Evolutionary conservation across 2,113 vertebrate genomes (phyloP).

Genomic region (Corapipo altera): DNA sequence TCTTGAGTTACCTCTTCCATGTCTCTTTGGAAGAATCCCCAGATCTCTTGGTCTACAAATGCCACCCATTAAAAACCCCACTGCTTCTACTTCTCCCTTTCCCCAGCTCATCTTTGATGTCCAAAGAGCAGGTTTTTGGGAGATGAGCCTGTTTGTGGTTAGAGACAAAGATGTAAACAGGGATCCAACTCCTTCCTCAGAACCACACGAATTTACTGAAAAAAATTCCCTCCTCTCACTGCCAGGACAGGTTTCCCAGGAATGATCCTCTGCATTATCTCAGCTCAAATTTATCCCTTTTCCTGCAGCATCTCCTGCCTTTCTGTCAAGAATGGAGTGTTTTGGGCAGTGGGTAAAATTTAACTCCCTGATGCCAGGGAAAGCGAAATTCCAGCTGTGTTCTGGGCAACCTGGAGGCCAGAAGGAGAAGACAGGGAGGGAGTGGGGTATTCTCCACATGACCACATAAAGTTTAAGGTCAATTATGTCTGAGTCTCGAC

Average conservation of each 20-base stretch:
- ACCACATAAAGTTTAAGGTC: slow-evolving; percentile 65
- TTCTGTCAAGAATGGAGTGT: not conserved
- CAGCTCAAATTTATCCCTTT: not conserved
- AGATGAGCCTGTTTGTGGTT: not conserved
- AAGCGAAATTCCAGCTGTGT: not conserved
- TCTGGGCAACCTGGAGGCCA: not conserved
- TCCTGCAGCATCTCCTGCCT: not conserved
- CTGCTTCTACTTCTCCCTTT: not conserved
- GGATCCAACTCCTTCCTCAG: not conserved
- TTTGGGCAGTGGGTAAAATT: not conserved
- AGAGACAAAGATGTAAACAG: not conserved
- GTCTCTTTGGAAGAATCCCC: not conserved
- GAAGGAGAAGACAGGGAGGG: not conserved
- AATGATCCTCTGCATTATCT: not conserved
- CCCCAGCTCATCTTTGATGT: not conserved
- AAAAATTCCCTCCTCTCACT: not conserved
- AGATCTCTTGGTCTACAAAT: not conserved
- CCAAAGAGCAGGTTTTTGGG: rapidly evolving
- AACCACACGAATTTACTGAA: not conserved
- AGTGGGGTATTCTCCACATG: not conserved
- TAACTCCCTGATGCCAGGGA: not conserved
- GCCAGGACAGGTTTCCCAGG: not conserved
- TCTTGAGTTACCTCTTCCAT: not conserved
- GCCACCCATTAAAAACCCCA: rapidly evolving
- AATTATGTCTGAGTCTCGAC: slow-evolving; percentile 36